Base-by-base conservation (phyloP, 2,888 invertebrate genomes). In the Synanthedon myopaeformis region DNA sequence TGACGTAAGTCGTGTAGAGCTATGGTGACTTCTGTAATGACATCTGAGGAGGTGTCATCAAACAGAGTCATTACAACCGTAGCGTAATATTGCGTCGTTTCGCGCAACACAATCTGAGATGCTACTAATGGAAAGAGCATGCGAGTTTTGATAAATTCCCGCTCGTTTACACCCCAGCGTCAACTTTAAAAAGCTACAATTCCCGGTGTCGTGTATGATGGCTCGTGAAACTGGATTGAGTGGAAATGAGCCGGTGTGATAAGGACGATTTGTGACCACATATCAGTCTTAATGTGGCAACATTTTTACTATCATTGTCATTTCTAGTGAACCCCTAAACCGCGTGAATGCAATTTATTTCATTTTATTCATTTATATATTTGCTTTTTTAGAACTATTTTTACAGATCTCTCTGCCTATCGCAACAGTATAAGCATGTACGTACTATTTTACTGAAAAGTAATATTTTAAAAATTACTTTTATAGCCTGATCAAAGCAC, bases 61-160 rank as follows among this genome's bases (percentile, higher is more conserved):
- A 74, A 74, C 73, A 74, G 69, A 74, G 75, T 76, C 82, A 79
- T 85, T 84, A 83, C 73, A 72, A 60, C 65, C 69, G 68, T 67
- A 67, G 70, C 74, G 74, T 74, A 79, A 35, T 76, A 82, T 82
- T 76, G 74, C 76, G 70, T 76, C 80, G 76, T 82, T 83, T 70
- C 72, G 62, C 63, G 69, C 64, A 70, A 76, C 78, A 14, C 82
- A 84, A 82, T 82, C 82, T 79, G 79, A 82, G 82, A 82, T 72
- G 79, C 63, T 72, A 72, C 76, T 83, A 85, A 86, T 83, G 83
- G 76, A 78, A 82, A 75, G 79, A 82, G 82, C 79, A 79, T 76
- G 74, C 67, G 78, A 70, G 71, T 78, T 76, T 82, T 84, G 79
- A 85, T 81, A 82, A 82, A 82, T 82, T 70, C 62, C 53, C 58